Evolutionary conservation across 2,888 invertebrate genomes (phyloP), one percentile per base, ranked within the genome.

Genomic region (Drosophila pseudotakahashii): DNA sequence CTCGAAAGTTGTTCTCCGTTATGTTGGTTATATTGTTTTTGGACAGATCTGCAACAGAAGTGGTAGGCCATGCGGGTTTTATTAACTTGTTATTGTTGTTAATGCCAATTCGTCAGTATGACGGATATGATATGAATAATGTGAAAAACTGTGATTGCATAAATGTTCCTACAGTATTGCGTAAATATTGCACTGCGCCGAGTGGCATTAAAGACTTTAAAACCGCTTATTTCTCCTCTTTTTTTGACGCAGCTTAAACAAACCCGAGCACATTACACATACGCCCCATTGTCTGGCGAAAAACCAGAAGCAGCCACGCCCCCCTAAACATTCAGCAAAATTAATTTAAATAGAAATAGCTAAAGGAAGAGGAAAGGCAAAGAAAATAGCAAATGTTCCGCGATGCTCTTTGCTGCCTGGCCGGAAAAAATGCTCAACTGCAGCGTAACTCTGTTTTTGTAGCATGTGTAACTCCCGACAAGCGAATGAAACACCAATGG

Each of bases 1-100:
- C 96, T 59, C 96, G 94, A 92, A 97, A 97, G 91, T 96, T 96
- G 75, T 95, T 94, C 72, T 95, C 94, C 70, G 93, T 93, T 54
- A 96, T 93, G 55, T 94, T 93, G 42, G 95, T 94, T 34, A 97
- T 94, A 86, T 95, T 96, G 91, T 97, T 97, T 82, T 94, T 92
- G 3, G 95, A 94, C 53, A 97, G 93, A 91, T 97, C 95, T 78
- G 79, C 48, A 55, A 44, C 53, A 63, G 48, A 57, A 60, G 75
- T 26, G 26, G 26, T 16, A 19, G 1, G 36, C 50, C 9, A 64
- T 42, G 57, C 3, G 11, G 30, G 26, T 14, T 44, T 42, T 13
- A 44, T 47, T 30, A 4, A 13, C 14, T 30, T 14, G 16, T 10
- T 6, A 2, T 16, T 13, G 32, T 16, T 16, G 32, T 13, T 16